Evolutionary conservation across 2,888 invertebrate genomes (phyloP), one percentile per base, ranked within the genome.

Genomic region (Coelopa pilipes): DNA sequence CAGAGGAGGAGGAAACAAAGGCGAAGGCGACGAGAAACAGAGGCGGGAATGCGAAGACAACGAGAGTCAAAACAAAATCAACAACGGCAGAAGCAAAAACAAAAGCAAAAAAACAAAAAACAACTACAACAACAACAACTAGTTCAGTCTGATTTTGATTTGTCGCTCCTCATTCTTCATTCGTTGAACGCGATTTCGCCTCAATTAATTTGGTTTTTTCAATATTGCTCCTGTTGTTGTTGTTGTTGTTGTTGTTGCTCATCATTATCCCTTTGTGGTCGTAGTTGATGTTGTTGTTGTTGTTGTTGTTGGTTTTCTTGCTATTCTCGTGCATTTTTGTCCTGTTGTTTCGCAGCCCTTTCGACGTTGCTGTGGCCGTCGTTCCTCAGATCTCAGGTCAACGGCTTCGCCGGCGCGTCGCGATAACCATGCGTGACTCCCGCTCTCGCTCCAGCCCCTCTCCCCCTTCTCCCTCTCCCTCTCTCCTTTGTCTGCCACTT

Each of bases 361-460:
- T n/a, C n/a, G n/a, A n/a, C n/a, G n/a, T n/a, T n/a, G n/a, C n/a
- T n/a, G n/a, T n/a, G n/a, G n/a, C n/a, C n/a, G 17, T 17, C 12
- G n/a, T 21, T 34, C n/a, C 12, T 11, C 5, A 73, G 47, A 10
- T 60, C 62, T 57, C 50, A 68, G 73, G 68, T 73, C 59, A 67
- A 53, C 62, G 66, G 45, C 66, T 34, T 49, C 21, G 2, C 15
- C 13, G 11, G 17, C 13, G 59, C 24, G 13, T 21, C 17, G n/a
- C 34, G 34, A 45, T n/a, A n/a, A n/a, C n/a, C 65, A 17, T 17
- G 10, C 17, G 46, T 17, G 49, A n/a, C 49, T 66, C 21, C 45
- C 10, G 47, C 19, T 49, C 13, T 63, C 12, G 34, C 60, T 34
- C 15, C 2, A 1, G 47, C 11, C 45, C n/a, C 65, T 12, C 17